A percentile compares a stretch with the other conserved stretches of the same genome.
These are phyloP conservation scores for Scaptomyza pallida DNA, from an alignment of 1,140 invertebrate species.

Conservation along the genomic window DNA sequence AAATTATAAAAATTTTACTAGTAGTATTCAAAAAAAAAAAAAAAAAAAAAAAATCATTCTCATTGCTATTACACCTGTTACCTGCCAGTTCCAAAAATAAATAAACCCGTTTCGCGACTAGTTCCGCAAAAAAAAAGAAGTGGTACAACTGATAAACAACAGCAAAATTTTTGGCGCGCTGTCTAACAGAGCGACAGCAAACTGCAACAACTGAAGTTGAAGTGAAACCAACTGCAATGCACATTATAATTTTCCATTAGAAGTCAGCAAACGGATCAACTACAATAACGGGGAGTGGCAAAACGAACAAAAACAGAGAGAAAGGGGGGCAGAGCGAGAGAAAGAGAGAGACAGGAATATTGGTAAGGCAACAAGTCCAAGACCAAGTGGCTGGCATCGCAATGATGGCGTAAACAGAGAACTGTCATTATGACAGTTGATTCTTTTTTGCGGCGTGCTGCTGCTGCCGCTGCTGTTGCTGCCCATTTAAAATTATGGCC, in stretches of 20 bases:
- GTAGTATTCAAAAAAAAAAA: too few relatives aligned
- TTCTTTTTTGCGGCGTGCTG: slow-evolving; percentile 66
- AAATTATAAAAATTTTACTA: too few relatives aligned
- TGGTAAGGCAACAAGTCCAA: slow-evolving; percentile 58
- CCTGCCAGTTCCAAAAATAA: neutral
- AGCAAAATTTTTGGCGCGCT: slow-evolving; percentile 47
- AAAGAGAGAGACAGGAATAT: neutral
- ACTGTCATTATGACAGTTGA: slow-evolving; percentile 82
- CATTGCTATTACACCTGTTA: neutral
- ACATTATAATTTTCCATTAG: slow-evolving; percentile 82
- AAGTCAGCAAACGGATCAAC: slow-evolving; percentile 51
- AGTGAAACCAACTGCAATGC: slow-evolving; percentile 66
- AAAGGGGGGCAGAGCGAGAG: slow-evolving; percentile 14
- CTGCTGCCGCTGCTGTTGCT: slow-evolving; percentile 38
- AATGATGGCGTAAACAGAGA: slow-evolving; percentile 78
- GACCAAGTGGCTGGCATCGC: slow-evolving; percentile 64
- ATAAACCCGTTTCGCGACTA: slow-evolving; percentile 18
- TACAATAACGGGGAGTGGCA: slow-evolving; percentile 30
- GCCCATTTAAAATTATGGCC: slow-evolving; percentile 79
- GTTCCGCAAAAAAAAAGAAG: neutral
- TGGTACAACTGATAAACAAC: slow-evolving; percentile 43
- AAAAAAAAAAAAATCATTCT: too few relatives aligned
- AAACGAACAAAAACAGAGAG: slow-evolving; percentile 19
- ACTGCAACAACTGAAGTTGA: slow-evolving; percentile 48
- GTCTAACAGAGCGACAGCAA: slow-evolving; percentile 18